phyloP scores from a whole-genome alignment of 1,140 invertebrate genomes.

The Meloidogyne exigua region DNA sequence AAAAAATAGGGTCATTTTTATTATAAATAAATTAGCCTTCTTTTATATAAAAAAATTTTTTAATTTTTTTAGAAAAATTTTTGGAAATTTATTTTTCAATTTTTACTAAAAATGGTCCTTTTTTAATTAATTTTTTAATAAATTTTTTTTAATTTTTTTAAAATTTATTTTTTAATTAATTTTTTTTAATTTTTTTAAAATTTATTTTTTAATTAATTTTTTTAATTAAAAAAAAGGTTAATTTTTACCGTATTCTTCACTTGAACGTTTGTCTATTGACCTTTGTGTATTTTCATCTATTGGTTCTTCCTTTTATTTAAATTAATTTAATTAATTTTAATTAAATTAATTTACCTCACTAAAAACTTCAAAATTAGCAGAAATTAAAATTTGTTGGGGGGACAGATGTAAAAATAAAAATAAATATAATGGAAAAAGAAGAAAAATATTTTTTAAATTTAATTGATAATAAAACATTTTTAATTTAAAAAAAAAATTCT shows the following conservation, averaged over 20 bases:
- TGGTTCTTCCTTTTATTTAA: not conserved
- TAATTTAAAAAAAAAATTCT: not conserved
- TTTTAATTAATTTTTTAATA: too few species aligned
- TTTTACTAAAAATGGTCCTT: too few species aligned
- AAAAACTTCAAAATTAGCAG: not conserved
- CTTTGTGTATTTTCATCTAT: not conserved
- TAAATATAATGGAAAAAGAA: not conserved
- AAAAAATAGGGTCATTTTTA: too few species aligned
- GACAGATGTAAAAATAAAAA: not conserved
- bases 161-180: too few species aligned
- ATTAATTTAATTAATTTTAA: not conserved
- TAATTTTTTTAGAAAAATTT: too few species aligned
- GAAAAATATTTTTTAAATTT: not conserved
- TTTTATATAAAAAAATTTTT: too few species aligned
- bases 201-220: too few species aligned
- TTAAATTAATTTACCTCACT: not conserved
- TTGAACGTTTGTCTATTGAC: slow-evolving; percentile 10
- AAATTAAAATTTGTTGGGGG: not conserved
- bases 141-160: too few species aligned
- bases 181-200: too few species aligned
- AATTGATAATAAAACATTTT: not conserved
- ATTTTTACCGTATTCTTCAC: slow-evolving; percentile 16
- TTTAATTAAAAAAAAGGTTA: too few species aligned
- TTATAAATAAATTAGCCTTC: too few species aligned
- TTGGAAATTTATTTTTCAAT: too few species aligned